Conservation (phyloP, 1,140 invertebrate genomes). For the Eumeta japonica region DNA sequence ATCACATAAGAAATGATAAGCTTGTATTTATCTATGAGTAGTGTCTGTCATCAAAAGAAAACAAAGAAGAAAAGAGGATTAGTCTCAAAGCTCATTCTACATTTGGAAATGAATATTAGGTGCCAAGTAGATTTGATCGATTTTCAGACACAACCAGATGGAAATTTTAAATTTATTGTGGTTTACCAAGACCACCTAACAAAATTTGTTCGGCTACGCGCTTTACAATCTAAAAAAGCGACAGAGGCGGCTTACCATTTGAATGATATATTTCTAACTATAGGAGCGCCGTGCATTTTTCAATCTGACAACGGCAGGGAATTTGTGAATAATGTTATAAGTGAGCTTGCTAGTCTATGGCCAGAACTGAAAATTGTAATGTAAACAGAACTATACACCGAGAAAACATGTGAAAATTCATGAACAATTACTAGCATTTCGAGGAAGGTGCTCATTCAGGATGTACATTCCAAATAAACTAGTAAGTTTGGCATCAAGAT, state of each 20-base stretch:
- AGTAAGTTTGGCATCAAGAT: constrained; percentile 32
- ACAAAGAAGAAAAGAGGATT: constrained; percentile 14
- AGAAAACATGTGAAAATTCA: too few relatives aligned
- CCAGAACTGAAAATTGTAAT: constrained; percentile 37
- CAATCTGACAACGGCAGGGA: constrained; percentile 39
- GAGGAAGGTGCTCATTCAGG: constrained; percentile 24
- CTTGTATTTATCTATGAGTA: constrained; percentile 7
- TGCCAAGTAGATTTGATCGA: constrained; percentile 32
- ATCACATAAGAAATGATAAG: constrained; percentile 7
- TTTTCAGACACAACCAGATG: constrained; percentile 29
- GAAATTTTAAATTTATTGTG: constrained; percentile 43
- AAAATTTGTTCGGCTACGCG: too few relatives aligned
- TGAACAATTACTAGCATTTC: constrained; percentile 27
- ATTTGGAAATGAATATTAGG: constrained; percentile 18
- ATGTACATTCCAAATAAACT: constrained; percentile 34
- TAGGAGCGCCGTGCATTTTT: constrained; percentile 37
- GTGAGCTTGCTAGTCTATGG: too few relatives aligned
- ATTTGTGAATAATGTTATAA: too few relatives aligned
- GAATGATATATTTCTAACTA: constrained; percentile 26
- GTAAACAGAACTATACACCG: too few relatives aligned
- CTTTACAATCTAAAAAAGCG: too few relatives aligned
- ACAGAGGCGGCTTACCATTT: constrained; percentile 22
- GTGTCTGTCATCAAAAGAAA: constrained; percentile 11
- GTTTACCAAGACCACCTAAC: too few relatives aligned
- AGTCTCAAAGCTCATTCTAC: constrained; percentile 19